Evolutionary conservation across 2,888 invertebrate genomes (phyloP).

Genomic region (Steinernema hermaphroditum): DNA sequence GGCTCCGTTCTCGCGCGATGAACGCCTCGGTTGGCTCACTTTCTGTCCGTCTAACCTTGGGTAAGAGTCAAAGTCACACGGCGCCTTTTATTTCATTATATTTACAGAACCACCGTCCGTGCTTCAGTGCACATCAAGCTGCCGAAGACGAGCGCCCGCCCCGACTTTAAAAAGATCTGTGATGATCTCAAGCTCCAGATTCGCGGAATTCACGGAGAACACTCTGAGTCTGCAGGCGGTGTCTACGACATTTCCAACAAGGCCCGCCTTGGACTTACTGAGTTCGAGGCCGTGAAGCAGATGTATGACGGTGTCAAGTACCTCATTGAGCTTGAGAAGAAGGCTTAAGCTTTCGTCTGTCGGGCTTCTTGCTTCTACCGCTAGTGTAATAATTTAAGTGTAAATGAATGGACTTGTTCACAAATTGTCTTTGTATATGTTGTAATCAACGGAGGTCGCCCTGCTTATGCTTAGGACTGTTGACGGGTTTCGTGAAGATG

Average conservation of each 20-base stretch:
- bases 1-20: conserved; percentile 77
- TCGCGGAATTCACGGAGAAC: conserved; percentile 83
- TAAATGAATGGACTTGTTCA: neutral
- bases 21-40: conserved; percentile 80
- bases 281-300: conserved; percentile 73
- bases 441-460: too few relatives aligned
- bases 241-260: conserved; percentile 81
- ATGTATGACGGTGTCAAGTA: conserved; percentile 78
- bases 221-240: conserved; percentile 92
- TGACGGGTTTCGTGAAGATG: too few relatives aligned
- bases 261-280: conserved; percentile 78
- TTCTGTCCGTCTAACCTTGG: conserved; percentile 83
- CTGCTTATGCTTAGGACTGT: too few relatives aligned
- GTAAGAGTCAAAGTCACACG: neutral
- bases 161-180: conserved; percentile 73
- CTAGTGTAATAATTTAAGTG: conserved; percentile 19
- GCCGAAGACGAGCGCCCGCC: conserved; percentile 73
- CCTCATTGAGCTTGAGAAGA: conserved; percentile 65
- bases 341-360: conserved; percentile 43
- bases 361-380: neutral
- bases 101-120: conserved; percentile 83
- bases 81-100: neutral
- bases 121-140: conserved; percentile 92
- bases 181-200: conserved; percentile 79
- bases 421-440: neutral